These are phyloP conservation scores for Pangasianodon gigas DNA, from an alignment of 2,113 vertebrate genomes.

Conservation along the genomic window DNA sequence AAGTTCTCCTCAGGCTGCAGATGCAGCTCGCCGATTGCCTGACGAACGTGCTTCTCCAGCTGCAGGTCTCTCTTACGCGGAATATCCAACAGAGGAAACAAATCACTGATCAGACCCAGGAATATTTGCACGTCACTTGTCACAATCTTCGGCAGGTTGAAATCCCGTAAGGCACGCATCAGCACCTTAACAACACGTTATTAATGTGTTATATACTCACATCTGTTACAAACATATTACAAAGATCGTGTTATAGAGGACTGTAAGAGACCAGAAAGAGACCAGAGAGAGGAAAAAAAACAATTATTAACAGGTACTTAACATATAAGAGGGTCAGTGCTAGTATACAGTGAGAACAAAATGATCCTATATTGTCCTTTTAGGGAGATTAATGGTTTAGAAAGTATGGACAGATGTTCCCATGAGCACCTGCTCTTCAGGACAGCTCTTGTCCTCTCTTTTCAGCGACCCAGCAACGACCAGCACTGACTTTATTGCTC, in stretches of 20 bases:
- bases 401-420: background rate
- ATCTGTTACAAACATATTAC: background rate
- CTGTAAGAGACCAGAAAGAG: background rate
- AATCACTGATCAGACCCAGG: slow-evolving; percentile 77
- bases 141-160: slow-evolving; percentile 80
- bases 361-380: background rate
- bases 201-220: background rate
- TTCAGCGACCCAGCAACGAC: slow-evolving; percentile 77
- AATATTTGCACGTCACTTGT: slow-evolving; percentile 79
- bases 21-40: slow-evolving; percentile 74
- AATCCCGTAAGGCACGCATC: slow-evolving; percentile 80
- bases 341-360: background rate
- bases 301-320: background rate
- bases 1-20: slow-evolving; percentile 88
- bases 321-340: background rate
- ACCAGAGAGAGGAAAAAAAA: background rate
- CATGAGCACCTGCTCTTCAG: slow-evolving; percentile 75
- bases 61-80: slow-evolving; percentile 72
- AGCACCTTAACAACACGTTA: slow-evolving; percentile 65
- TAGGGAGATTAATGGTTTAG: background rate
- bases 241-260: background rate
- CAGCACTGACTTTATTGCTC: slow-evolving; percentile 77
- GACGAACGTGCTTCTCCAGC: slow-evolving; percentile 80
- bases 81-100: slow-evolving; percentile 79
- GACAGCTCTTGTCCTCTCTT: slow-evolving; percentile 72